Conservation (phyloP, 1,140 invertebrate genomes). For the Drosophila pseudoananassae region DNA sequence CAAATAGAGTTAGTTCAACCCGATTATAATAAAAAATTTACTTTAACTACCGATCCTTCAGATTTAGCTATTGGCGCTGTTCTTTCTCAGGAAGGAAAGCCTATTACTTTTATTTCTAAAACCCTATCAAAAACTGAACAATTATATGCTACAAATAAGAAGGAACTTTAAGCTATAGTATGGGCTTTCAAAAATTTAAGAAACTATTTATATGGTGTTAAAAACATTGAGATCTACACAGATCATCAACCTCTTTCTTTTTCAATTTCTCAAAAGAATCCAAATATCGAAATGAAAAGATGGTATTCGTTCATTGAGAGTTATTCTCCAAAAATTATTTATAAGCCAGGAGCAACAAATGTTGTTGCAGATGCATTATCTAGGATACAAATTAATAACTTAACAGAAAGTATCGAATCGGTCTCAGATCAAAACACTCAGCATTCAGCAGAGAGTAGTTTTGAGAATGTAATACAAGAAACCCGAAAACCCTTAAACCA, state of each 20-base stretch:
- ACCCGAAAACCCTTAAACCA: conserved; percentile 3
- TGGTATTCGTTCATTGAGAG: too few species aligned
- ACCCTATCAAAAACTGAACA: neutral
- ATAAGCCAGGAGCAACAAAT: too few species aligned
- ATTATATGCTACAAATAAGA: neutral
- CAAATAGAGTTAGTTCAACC: conserved; percentile 9
- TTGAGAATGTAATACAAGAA: conserved; percentile 33
- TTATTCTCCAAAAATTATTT: too few species aligned
- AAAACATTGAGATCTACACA: neutral
- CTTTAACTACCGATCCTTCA: conserved; percentile 2
- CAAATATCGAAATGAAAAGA: too few species aligned
- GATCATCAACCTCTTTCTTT: too few species aligned
- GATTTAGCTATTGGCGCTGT: conserved; percentile 7
- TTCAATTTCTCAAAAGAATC: too few species aligned
- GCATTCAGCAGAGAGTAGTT: neutral
- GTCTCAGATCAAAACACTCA: too few species aligned
- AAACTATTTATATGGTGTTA: neutral
- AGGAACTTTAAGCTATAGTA: neutral
- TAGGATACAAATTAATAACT: too few species aligned
- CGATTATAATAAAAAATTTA: conserved; percentile 5
- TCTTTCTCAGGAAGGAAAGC: conserved; percentile 5
- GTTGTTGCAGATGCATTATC: neutral
- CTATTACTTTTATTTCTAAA: neutral
- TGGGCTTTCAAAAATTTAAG: neutral
- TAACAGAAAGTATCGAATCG: too few species aligned